Percentiles rank a stretch among this genome's conserved stretches.
phyloP scores from a whole-genome alignment of 2,797 vertebrate genomes.

The Zonotrichia albicollis region DNA sequence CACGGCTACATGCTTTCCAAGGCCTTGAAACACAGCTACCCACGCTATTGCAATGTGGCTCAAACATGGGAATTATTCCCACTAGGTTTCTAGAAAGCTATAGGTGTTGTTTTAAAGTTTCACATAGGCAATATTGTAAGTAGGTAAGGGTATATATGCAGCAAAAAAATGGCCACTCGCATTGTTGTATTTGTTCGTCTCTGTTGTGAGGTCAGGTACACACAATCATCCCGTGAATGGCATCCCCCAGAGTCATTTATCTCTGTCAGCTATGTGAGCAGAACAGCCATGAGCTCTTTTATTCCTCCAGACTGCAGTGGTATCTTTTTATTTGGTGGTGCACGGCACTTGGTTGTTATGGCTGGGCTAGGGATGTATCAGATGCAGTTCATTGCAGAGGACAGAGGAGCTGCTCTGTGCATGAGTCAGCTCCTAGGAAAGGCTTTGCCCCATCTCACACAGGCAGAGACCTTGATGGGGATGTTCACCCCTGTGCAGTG shows the following conservation, averaged over 20 bases:
- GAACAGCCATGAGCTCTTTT: fast-evolving
- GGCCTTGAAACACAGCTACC: neutral
- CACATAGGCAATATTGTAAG: neutral
- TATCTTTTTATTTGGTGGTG: fast-evolving
- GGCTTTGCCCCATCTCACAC: neutral
- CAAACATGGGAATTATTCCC: neutral
- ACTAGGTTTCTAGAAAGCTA: neutral
- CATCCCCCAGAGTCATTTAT: neutral
- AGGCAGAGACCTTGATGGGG: neutral
- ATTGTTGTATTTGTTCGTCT: neutral
- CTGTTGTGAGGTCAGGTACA: neutral
- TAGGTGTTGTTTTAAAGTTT: neutral
- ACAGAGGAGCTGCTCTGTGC: fast-evolving
- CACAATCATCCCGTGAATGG: fast-evolving
- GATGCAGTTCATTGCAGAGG: neutral
- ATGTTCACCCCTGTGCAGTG: fast-evolving
- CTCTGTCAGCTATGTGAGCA: neutral
- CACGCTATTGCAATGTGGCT: fast-evolving
- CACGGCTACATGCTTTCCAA: neutral
- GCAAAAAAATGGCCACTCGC: neutral
- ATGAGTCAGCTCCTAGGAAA: fast-evolving
- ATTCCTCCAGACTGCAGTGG: fast-evolving
- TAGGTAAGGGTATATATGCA: neutral
- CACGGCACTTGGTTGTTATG: fast-evolving
- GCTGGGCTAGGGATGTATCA: fast-evolving